A percentile compares a stretch with the other conserved stretches of the same genome.
phyloP scores from a whole-genome alignment of 2,888 invertebrate species.

The Thymelicus lineola region DNA sequence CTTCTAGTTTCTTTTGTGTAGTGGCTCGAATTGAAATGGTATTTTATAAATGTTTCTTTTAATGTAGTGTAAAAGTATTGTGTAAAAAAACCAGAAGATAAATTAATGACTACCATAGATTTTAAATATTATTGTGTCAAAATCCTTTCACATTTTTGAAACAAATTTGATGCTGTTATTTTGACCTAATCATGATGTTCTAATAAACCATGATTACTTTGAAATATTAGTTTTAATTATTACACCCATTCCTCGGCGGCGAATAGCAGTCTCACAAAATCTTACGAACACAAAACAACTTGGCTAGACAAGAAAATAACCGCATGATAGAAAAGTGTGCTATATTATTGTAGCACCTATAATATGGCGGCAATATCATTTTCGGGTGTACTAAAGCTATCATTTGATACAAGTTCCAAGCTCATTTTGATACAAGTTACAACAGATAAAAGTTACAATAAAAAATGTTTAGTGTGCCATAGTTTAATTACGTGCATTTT shows the following conservation, averaged over 20 bases:
- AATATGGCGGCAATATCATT: too few species aligned
- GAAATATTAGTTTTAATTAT: slow-evolving; percentile 49
- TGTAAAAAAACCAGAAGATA: slow-evolving; percentile 44
- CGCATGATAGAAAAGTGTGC: too few species aligned
- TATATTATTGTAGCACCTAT: too few species aligned
- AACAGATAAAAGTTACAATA: too few species aligned
- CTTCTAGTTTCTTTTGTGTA: slow-evolving; percentile 47
- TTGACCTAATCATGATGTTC: slow-evolving; percentile 80
- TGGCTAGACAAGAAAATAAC: too few species aligned
- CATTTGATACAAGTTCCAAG: too few species aligned
- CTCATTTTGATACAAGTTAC: too few species aligned
- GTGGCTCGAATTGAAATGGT: slow-evolving; percentile 27
- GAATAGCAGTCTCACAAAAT: too few species aligned
- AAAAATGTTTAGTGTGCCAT: too few species aligned
- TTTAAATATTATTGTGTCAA: slow-evolving; percentile 51
- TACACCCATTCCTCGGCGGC: slow-evolving; percentile 28
- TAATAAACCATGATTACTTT: slow-evolving; percentile 79
- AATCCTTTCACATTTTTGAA: slow-evolving; percentile 68
- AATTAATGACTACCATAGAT: slow-evolving; percentile 37
- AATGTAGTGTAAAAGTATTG: slow-evolving; percentile 42
- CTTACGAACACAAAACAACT: too few species aligned
- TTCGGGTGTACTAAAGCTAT: too few species aligned
- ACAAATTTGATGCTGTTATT: slow-evolving; percentile 77
- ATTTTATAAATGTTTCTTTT: slow-evolving; percentile 28
- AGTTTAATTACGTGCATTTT: too few species aligned